These are phyloP conservation scores for Meloidogyne hapla DNA, from an alignment of 1,140 invertebrate species.

Conservation along the genomic window DNA sequence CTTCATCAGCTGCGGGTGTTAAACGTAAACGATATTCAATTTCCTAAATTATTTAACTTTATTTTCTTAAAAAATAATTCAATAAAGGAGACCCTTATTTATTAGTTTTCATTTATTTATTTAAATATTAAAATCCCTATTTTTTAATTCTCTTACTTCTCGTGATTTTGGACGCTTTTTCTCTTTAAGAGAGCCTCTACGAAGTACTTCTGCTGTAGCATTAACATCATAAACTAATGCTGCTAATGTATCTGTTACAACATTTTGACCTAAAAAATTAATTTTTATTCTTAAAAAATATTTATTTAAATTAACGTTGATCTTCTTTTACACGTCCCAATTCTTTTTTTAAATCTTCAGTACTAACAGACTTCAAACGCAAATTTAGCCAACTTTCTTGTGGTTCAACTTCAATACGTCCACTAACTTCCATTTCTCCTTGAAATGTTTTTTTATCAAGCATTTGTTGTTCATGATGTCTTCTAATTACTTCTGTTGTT, in stretches of 20 bases:
- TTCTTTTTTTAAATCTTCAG: slow-evolving; percentile 61
- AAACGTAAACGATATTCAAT: slow-evolving; percentile 59
- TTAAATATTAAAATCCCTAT: too few relatives aligned
- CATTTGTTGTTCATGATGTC: slow-evolving; percentile 55
- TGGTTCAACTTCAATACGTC: slow-evolving; percentile 58
- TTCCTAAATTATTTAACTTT: too few relatives aligned
- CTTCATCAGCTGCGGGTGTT: slow-evolving; percentile 59
- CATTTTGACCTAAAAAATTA: slow-evolving; percentile 51
- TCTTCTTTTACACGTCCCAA: slow-evolving; percentile 56
- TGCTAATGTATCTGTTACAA: slow-evolving; percentile 59
- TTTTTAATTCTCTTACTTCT: slow-evolving; percentile 27
- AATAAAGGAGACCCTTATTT: too few relatives aligned
- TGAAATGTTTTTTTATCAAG: slow-evolving; percentile 58
- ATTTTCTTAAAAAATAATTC: too few relatives aligned
- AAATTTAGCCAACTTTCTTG: slow-evolving; percentile 60
- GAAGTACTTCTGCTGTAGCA: slow-evolving; percentile 62
- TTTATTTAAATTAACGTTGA: slow-evolving; percentile 45
- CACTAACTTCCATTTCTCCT: slow-evolving; percentile 62
- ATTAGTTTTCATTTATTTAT: too few relatives aligned
- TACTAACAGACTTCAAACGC: slow-evolving; percentile 58
- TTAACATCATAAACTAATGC: slow-evolving; percentile 65
- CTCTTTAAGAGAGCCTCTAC: slow-evolving; percentile 53
- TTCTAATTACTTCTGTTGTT: slow-evolving; percentile 59
- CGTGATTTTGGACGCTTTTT: slow-evolving; percentile 42
- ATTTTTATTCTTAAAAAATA: neutral